phyloP scores from a whole-genome alignment of 2,888 invertebrate genomes.

The Lithophane ornitopus region DNA sequence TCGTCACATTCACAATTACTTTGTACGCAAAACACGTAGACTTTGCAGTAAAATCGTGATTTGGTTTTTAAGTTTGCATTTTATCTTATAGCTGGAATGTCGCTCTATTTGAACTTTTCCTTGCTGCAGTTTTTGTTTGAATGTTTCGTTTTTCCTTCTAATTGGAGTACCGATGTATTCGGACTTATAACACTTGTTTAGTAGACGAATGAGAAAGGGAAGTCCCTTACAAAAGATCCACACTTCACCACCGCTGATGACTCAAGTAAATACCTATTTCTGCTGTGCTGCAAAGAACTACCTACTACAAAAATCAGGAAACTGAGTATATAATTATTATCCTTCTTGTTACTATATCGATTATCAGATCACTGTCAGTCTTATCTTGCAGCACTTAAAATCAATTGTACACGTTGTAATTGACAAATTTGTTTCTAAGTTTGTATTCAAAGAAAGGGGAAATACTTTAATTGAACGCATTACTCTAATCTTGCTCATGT shows the following conservation, averaged over 20 bases:
- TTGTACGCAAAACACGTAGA: conserved; percentile 39
- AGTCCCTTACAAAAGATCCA: not conserved
- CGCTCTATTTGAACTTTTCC: conserved; percentile 33
- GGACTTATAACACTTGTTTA: not conserved
- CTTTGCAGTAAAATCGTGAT: conserved; percentile 48
- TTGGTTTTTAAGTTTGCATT: conserved; percentile 33
- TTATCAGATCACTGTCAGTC: conserved; percentile 8
- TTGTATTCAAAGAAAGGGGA: not conserved
- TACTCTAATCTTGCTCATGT: not conserved
- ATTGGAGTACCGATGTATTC: not conserved
- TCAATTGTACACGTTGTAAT: conserved; percentile 14
- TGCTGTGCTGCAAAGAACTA: too few species aligned
- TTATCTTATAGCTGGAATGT: conserved; percentile 36
- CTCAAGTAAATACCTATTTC: not conserved
- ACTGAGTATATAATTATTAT: too few species aligned
- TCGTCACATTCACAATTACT: conserved; percentile 9
- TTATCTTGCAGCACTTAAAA: conserved; percentile 21
- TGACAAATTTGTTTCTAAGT: conserved; percentile 10
- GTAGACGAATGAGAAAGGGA: not conserved
- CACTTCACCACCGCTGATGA: not conserved
- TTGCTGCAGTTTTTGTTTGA: not conserved
- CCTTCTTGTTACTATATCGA: not conserved
- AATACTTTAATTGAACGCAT: not conserved
- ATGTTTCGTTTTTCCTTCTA: not conserved
- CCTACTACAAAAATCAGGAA: not conserved